Conservation (phyloP, 2,888 invertebrate genomes). For the Pinctada fucata region DNA sequence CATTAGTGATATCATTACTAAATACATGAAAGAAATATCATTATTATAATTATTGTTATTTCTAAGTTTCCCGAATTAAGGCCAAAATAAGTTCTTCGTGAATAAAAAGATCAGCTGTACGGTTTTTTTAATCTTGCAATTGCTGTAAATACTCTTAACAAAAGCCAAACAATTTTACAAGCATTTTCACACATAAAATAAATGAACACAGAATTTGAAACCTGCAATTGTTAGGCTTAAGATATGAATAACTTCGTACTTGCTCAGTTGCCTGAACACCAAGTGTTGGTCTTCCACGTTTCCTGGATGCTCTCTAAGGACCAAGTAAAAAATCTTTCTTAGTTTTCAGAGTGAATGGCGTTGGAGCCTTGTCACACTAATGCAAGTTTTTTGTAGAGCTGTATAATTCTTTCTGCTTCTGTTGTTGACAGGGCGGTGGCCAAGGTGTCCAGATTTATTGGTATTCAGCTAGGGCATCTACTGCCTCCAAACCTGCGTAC, state of each 20-base stretch:
- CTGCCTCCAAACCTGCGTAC: slow-evolving; percentile 13
- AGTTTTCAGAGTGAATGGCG: neutral
- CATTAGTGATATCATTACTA: too few relatives aligned
- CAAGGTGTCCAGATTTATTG: neutral
- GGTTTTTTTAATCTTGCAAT: too few relatives aligned
- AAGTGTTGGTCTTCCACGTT: neutral
- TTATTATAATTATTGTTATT: too few relatives aligned
- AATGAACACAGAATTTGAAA: neutral
- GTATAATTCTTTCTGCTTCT: neutral
- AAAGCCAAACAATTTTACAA: too few relatives aligned
- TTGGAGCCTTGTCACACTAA: neutral
- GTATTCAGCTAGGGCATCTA: slow-evolving; percentile 11
- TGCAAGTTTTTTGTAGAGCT: neutral
- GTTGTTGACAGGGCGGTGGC: neutral
- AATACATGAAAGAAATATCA: too few relatives aligned
- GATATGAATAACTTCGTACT: neutral
- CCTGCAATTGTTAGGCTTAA: neutral
- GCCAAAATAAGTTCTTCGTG: too few relatives aligned
- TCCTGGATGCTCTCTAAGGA: slow-evolving; percentile 15
- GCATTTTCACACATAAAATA: too few relatives aligned
- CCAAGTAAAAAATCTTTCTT: slow-evolving; percentile 4
- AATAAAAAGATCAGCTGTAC: too few relatives aligned
- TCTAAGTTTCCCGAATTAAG: too few relatives aligned
- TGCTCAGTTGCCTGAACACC: slow-evolving; percentile 11
- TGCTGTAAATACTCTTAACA: too few relatives aligned